These are phyloP conservation scores for Antitype chi DNA, from an alignment of 2,888 invertebrate species.

Conservation along the genomic window DNA sequence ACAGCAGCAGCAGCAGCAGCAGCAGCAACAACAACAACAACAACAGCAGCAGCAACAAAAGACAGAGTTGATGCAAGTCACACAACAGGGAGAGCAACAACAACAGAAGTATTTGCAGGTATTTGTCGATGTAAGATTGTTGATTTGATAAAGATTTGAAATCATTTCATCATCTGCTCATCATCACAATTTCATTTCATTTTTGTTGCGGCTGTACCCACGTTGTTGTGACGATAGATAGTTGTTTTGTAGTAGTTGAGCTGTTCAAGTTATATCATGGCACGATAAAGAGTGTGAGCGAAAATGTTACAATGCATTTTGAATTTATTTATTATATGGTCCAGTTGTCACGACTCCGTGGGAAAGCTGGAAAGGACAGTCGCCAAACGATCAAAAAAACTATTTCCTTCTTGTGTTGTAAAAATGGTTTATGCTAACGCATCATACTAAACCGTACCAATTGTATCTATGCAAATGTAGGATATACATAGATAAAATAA, in stretches of 20 bases:
- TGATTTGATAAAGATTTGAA: constrained; percentile 19
- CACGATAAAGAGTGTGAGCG: background rate
- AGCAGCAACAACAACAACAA: constrained; percentile 83
- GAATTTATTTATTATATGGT: background rate
- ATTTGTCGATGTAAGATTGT: constrained; percentile 54
- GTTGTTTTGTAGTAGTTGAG: background rate
- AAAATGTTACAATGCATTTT: constrained; percentile 1
- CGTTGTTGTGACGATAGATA: background rate
- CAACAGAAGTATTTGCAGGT: constrained; percentile 89
- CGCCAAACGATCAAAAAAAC: background rate
- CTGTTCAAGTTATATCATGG: too few relatives aligned
- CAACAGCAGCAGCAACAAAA: constrained; percentile 83
- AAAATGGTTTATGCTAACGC: background rate
- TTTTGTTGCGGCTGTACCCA: background rate
- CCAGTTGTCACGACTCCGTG: background rate
- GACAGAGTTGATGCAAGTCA: constrained; percentile 82
- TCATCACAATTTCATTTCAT: background rate
- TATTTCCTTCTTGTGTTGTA: background rate
- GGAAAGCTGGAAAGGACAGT: background rate
- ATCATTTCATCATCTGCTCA: constrained; percentile 33
- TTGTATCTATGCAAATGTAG: background rate
- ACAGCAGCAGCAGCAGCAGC: constrained; percentile 80
- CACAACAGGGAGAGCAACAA: constrained; percentile 77
- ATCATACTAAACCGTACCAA: background rate
- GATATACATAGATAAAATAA: constrained; percentile 2